These are phyloP conservation scores for Mus pahari DNA, from an alignment of 2,113 vertebrate species.

Conservation along the genomic window DNA sequence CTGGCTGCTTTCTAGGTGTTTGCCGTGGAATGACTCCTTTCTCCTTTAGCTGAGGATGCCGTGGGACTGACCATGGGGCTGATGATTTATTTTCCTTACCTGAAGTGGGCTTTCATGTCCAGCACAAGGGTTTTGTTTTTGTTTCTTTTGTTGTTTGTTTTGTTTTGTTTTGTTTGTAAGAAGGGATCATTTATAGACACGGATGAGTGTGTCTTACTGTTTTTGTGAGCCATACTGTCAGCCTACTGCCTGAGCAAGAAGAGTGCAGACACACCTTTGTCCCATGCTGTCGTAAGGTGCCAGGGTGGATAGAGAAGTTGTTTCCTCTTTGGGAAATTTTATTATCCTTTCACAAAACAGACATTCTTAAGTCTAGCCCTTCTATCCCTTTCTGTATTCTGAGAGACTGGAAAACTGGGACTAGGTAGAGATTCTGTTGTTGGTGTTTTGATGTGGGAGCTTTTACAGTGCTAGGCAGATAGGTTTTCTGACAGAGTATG, in stretches of 20 bases:
- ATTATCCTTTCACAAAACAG: neutral
- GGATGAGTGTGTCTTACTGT: slow-evolving; percentile 41
- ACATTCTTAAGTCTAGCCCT: neutral
- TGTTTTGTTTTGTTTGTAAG: neutral
- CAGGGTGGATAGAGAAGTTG: neutral
- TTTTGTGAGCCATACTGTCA: neutral
- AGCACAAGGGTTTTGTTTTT: slow-evolving; percentile 62
- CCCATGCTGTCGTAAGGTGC: neutral
- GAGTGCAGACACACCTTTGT: neutral
- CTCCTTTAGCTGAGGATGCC: neutral
- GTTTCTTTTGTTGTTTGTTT: neutral
- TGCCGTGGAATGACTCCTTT: neutral
- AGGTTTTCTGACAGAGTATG: slow-evolving; percentile 3
- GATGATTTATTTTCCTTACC: slow-evolving; percentile 58
- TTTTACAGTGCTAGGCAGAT: neutral
- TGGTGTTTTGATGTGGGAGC: neutral
- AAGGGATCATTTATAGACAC: neutral
- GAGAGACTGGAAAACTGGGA: neutral
- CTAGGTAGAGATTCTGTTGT: neutral
- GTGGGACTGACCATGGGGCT: neutral
- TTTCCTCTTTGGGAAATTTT: neutral
- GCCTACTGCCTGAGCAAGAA: neutral
- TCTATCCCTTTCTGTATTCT: neutral
- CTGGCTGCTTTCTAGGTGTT: neutral
- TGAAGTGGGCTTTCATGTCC: slow-evolving; percentile 62